Percentiles rank a stretch among this genome's conserved stretches.
phyloP scores from a whole-genome alignment of 2,888 invertebrate species.

The Frankliniella intonsa region DNA sequence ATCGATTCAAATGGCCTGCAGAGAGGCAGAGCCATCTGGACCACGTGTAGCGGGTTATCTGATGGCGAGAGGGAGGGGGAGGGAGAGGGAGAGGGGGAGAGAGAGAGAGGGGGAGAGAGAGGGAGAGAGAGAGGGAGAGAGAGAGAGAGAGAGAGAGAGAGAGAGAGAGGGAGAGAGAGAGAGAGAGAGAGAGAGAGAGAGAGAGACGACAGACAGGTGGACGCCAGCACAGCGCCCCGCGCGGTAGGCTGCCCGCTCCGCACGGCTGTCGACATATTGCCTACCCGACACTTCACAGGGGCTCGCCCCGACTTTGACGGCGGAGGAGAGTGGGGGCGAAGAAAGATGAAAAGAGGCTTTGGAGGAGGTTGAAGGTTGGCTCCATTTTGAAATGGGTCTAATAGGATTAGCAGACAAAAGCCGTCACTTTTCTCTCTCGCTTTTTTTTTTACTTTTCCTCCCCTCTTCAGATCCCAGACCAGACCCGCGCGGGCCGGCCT shows the following conservation, averaged over 20 bases:
- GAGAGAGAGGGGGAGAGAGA: not conserved
- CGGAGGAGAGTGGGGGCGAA: not conserved
- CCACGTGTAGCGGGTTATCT: not conserved
- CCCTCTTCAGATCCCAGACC: too few relatives aligned
- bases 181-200: not conserved
- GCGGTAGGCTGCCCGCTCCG: not conserved
- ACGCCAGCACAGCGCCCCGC: not conserved
- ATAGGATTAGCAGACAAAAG: conserved; percentile 3
- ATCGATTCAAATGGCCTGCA: too few relatives aligned
- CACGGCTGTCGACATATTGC: not conserved
- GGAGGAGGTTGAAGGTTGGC: not conserved
- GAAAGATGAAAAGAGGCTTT: not conserved
- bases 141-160: not conserved
- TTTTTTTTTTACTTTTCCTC: too few relatives aligned
- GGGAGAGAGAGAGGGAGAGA: not conserved
- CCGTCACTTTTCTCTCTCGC: not conserved
- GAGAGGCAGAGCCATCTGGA: too few relatives aligned
- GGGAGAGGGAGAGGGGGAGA: not conserved
- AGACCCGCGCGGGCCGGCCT: too few relatives aligned
- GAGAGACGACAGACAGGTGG: not conserved
- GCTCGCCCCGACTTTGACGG: not conserved
- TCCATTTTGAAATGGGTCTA: conserved; percentile 23
- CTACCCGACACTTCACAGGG: not conserved
- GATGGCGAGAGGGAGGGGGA: not conserved
- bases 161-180: not conserved